Evolutionary conservation across 92 coral and sea anemone genomes (phyloP).

Genomic region (Palythoa heliodiscus): DNA sequence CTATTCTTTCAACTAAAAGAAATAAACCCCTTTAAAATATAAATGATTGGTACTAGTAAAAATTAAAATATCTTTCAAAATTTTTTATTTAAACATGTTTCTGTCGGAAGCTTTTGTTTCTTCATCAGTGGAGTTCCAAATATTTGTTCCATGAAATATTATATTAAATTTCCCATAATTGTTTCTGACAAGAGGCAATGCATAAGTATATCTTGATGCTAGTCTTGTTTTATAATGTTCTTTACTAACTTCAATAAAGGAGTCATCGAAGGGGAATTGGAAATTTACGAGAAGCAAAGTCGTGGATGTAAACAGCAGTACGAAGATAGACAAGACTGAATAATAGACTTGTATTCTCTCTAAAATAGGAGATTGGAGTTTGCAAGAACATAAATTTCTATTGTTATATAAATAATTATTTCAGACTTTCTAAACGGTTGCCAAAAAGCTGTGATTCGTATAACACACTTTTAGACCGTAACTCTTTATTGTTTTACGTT

Average conservation of each 20-base stretch:
- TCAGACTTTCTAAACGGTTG: neutral
- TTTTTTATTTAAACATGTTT: too few species aligned
- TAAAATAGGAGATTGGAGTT: neutral
- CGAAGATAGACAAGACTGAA: neutral
- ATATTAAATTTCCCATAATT: neutral
- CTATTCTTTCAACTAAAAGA: too few species aligned
- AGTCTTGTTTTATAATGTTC: neutral
- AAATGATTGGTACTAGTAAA: too few species aligned
- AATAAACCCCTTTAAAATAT: too few species aligned
- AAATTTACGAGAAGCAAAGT: neutral
- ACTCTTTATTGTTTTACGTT: neutral
- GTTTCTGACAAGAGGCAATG: neutral
- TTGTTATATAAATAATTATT: neutral
- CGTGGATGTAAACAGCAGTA: neutral
- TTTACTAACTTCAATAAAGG: neutral
- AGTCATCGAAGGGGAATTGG: neutral
- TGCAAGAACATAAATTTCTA: neutral
- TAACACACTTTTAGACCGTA: neutral
- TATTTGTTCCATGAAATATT: neutral
- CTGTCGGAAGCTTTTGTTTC: neutral
- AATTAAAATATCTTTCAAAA: too few species aligned
- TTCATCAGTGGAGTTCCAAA: neutral
- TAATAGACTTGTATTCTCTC: conserved; percentile 8
- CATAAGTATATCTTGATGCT: conserved; percentile 1
- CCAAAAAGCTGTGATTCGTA: neutral